Base-by-base conservation (phyloP, 2,797 vertebrate genomes). In the Mormyrops attenuatus region DNA sequence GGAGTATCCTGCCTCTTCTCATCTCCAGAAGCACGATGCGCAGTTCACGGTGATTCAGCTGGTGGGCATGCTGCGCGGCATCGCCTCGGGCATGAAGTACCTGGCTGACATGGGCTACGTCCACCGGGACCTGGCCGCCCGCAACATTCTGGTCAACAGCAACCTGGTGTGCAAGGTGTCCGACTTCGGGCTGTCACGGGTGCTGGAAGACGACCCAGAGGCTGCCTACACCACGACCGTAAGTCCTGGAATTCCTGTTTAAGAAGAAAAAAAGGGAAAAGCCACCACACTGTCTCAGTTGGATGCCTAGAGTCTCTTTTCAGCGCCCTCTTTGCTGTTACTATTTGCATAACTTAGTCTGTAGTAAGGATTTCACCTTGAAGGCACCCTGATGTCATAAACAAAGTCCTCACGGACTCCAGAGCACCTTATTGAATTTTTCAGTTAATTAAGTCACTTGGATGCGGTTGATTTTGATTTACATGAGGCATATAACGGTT, bases 101-200 rank as follows among this genome's bases (percentile, higher is more conserved):
- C 89, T 89, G 90, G 97, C 97, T 2, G 97, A 97, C 49, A 97
- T 97, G 97, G 97, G 97, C 17, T 97, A 97, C 0, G 97, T 97
- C 80, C 97, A 97, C 91, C 95, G 97, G 77, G 97, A 97, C 89
- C 92, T 99, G 15, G 98, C 99, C 0, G 99, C 99, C 9, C 97
- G 98, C 5, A 99, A 99, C 93, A 98, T 99, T 93, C 93, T 99
- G 93, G 98, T 99, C 92, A 97, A 97, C 94, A 95, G 96, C 92
- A 98, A 97, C 93, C 93, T 99, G 90, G 97, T 99, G 92, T 99
- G 99, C 92, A 99, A 99, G 94, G 98, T 99, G 90, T 99, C 98
- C 0, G 98, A 99, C 91, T 99, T 99, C 84, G 98, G 98, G 89
- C 96, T 99, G 94, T 99, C 99, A 15, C 96, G 98, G 44, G 96